Base-by-base conservation (phyloP, 2,797 vertebrate species). In the Sciaenops ocellatus region DNA sequence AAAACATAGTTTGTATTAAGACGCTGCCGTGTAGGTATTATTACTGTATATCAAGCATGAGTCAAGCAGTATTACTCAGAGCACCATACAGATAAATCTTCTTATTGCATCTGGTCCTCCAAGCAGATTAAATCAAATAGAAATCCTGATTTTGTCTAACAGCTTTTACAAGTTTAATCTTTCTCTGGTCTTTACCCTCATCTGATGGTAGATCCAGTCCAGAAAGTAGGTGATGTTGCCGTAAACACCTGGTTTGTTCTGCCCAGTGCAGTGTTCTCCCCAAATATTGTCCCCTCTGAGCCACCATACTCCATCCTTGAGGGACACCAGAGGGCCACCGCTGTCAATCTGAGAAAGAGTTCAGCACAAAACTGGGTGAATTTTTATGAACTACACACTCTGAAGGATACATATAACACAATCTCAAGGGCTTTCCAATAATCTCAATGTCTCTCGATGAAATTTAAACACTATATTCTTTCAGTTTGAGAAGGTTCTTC, bases 161-260 rank as follows among this genome's bases (percentile, higher is more conserved):
- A n/a, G 5, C 54, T 13, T 3, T 28, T 28, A 47, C 3, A 52
- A 54, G 12, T 64, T 3, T 2, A 16, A 48, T 30, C 1, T 22
- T 6, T 38, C 1, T 30, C 20, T 30, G 0, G 0, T 42, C 61
- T 56, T 68, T 94, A 97, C 97, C 97, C 95, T 94, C 96, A 97
- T 97, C 50, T 97, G 96, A 55, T 34, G 78, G 73, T 95, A 93
- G 86, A 97, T 97, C 97, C 97, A 98, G 46, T 95, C 94, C 59
- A 95, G 82, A 62, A 96, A 96, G 41, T 91, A 76, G 0, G 94
- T 95, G 84, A 97, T 60, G 0, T 96, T 96, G 2, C 95, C 94
- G 0, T 97, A 97, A 26, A 97, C 96, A 4, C 95, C 96, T 0
- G 96, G 96, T 62, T 88, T 95, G 48, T 91, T 91, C 0, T 41